Conservation (phyloP, 2,888 invertebrate species). For the Mythimna vitellina region DNA sequence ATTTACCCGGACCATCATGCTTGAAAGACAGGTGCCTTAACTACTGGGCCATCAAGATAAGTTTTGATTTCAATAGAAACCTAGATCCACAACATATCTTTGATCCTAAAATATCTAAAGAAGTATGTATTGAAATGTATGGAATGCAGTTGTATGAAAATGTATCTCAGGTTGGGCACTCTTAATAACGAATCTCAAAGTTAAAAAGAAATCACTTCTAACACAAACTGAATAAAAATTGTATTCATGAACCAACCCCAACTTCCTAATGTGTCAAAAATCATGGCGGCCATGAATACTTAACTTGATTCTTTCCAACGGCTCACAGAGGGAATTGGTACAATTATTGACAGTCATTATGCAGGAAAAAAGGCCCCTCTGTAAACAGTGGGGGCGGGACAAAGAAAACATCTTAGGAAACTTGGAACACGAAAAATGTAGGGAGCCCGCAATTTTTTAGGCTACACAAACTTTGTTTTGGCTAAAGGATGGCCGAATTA, state of each 20-base stretch:
- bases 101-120: too few species aligned
- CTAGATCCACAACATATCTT: too few species aligned
- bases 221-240: conserved; percentile 43
- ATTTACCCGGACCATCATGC: too few species aligned
- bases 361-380: conserved; percentile 66
- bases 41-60: too few species aligned
- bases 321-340: conserved; percentile 58
- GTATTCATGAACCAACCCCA: conserved; percentile 59
- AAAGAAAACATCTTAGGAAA: conserved; percentile 61
- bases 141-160: too few species aligned
- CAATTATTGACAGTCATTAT: conserved; percentile 72
- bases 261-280: conserved; percentile 64
- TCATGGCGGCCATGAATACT: conserved; percentile 63
- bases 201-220: conserved; percentile 38
- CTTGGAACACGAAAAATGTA: conserved; percentile 39
- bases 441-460: conserved; percentile 43
- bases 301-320: conserved; percentile 62
- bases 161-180: too few species aligned
- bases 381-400: conserved; percentile 66
- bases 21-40: too few species aligned
- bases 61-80: too few species aligned
- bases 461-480: conserved; percentile 27
- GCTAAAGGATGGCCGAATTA: conserved; percentile 18
- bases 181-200: conserved; percentile 16
- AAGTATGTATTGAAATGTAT: too few species aligned